Conservation (phyloP, 2,797 vertebrate species). For the Coregonus suidteri region DNA sequence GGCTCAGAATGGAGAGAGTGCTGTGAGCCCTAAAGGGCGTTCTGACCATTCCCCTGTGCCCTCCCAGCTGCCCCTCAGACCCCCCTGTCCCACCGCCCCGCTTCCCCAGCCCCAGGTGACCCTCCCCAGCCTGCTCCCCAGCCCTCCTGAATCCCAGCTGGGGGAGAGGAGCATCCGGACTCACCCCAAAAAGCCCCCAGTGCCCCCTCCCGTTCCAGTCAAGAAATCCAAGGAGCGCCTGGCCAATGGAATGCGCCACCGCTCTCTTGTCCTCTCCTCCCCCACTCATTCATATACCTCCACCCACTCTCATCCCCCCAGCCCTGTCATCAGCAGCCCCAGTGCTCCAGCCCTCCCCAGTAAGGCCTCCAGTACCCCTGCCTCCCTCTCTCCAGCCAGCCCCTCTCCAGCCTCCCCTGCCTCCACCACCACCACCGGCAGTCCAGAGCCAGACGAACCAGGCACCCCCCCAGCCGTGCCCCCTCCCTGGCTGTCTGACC, state of each 20-base stretch:
- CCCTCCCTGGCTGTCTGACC: conserved; percentile 85
- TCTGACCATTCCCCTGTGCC: conserved; percentile 59
- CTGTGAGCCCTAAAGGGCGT: conserved; percentile 56
- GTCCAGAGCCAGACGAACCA: conserved; percentile 66
- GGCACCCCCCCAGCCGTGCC: conserved; percentile 68
- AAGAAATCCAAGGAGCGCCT: conserved; percentile 94
- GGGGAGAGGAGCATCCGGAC: conserved; percentile 72
- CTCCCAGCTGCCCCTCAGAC: conserved; percentile 64
- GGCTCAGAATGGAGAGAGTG: conserved; percentile 31
- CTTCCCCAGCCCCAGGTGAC: conserved; percentile 42
- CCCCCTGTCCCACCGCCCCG: conserved; percentile 36
- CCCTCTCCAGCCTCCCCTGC: conserved; percentile 39
- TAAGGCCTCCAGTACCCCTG: conserved; percentile 66
- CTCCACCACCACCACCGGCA: conserved; percentile 52
- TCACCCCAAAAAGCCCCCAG: conserved; percentile 85
- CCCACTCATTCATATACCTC: conserved; percentile 66
- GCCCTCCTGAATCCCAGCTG: conserved; percentile 57
- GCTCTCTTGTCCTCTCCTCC: conserved; percentile 66
- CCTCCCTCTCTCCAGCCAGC: conserved; percentile 52
- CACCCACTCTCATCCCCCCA: conserved; percentile 63
- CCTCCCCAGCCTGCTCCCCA: conserved; percentile 59
- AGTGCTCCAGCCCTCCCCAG: conserved; percentile 65
- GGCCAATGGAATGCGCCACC: conserved; percentile 84
- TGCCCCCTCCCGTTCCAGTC: conserved; percentile 93
- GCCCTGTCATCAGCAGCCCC: conserved; percentile 54